phyloP scores from a whole-genome alignment of 2,888 invertebrate species.

The Drosophila nigricruria region DNA sequence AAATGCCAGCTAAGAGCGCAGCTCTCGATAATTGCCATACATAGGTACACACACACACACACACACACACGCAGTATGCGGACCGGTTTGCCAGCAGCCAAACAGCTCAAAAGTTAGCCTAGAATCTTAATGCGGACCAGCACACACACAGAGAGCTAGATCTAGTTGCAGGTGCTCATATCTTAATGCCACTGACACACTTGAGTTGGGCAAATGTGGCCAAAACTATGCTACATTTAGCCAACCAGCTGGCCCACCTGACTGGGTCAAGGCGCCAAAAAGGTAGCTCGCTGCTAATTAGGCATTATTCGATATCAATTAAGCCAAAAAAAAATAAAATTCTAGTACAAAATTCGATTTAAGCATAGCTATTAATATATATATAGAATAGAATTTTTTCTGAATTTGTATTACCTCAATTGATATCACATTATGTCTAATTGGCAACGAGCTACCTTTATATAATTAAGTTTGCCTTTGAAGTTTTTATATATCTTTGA shows the following conservation, averaged over 20 bases:
- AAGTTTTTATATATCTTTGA: neutral
- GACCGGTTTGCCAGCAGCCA: constrained; percentile 42
- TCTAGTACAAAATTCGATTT: neutral
- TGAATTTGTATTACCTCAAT: neutral
- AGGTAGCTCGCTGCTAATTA: constrained; percentile 11
- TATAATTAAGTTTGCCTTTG: neutral
- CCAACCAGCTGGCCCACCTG: constrained; percentile 7
- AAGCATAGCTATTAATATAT: neutral
- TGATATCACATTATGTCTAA: neutral
- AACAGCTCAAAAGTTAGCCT: constrained; percentile 42
- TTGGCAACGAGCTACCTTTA: neutral
- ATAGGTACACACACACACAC: neutral
- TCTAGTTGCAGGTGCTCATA: constrained; percentile 1
- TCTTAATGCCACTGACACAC: constrained; percentile 43
- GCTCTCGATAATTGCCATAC: constrained; percentile 34
- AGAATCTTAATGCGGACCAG: constrained; percentile 46
- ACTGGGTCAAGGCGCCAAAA: constrained; percentile 45
- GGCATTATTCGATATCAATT: constrained; percentile 5
- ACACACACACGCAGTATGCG: neutral
- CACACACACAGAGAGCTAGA: neutral
- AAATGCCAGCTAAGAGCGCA: constrained; percentile 12
- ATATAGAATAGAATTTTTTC: neutral
- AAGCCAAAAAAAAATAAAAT: neutral
- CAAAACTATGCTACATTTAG: constrained; percentile 33
- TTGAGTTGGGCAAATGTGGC: constrained; percentile 36